Conservation (phyloP, 2,797 vertebrate species). For the Argya squamiceps region DNA sequence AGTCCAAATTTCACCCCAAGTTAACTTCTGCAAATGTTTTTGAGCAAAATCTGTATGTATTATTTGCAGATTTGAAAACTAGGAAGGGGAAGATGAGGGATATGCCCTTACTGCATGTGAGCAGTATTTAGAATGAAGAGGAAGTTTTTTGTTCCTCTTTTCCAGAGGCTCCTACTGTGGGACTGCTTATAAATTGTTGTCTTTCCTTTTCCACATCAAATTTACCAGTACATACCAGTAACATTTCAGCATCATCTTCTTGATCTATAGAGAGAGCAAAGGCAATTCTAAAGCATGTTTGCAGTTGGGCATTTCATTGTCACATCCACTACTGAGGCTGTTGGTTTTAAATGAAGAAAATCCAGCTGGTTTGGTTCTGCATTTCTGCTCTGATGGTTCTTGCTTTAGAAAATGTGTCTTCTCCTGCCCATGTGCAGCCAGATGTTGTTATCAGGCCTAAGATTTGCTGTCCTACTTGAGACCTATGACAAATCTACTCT, state of each 20-base stretch:
- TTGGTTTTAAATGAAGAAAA: not conserved
- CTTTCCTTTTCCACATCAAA: not conserved
- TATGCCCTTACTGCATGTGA: not conserved
- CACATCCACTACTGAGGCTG: not conserved
- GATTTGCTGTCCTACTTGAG: not conserved
- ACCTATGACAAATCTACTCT: not conserved
- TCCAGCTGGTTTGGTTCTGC: not conserved
- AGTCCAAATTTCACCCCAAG: not conserved
- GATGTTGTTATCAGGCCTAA: not conserved
- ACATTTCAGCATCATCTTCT: not conserved
- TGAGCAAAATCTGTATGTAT: not conserved
- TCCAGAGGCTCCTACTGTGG: not conserved
- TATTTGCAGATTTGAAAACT: not conserved
- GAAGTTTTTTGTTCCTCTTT: constrained; percentile 6
- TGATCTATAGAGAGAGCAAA: not conserved
- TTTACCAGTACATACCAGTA: not conserved
- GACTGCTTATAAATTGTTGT: not conserved
- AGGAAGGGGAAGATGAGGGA: not conserved
- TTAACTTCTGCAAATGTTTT: not conserved
- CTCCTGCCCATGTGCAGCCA: not conserved
- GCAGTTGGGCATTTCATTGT: not conserved
- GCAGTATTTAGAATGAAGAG: not conserved
- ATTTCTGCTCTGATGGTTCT: not conserved
- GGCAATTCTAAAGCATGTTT: not conserved
- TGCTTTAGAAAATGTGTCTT: not conserved